These are phyloP conservation scores for Strigamia crassipes DNA, from an alignment of 2,888 invertebrate species.

Conservation along the genomic window DNA sequence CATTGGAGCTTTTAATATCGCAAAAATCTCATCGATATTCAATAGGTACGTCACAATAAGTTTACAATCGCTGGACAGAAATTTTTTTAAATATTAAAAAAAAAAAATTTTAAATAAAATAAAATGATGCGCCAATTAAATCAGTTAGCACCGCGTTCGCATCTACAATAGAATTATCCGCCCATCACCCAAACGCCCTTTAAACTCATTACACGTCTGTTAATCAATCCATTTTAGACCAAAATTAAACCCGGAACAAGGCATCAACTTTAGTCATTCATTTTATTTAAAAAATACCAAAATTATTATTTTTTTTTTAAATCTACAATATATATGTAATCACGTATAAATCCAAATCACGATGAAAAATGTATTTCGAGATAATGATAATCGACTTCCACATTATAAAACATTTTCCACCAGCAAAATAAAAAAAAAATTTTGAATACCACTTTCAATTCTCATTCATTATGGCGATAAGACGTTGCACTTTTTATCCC, in stretches of 20 bases:
- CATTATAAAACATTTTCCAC: conserved; percentile 28
- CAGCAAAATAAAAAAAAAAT: background rate
- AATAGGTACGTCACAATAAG: background rate
- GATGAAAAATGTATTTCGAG: background rate
- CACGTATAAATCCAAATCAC: no score
- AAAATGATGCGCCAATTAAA: no score
- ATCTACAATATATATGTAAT: no score
- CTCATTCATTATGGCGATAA: conserved; percentile 19
- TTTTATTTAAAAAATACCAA: background rate
- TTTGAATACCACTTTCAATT: background rate
- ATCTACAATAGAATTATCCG: no score
- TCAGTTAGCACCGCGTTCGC: no score
- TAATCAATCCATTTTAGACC: no score
- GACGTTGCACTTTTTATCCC: conserved; percentile 33
- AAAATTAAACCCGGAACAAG: no score
- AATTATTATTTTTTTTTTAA: background rate
- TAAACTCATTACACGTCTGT: no score
- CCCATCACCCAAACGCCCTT: no score
- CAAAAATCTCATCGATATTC: background rate
- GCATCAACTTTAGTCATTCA: no score
- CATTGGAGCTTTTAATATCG: background rate
- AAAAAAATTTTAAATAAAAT: background rate
- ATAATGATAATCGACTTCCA: conserved; percentile 29
- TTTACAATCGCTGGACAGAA: no score
- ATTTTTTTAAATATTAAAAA: no score